Evolutionary conservation across 2,888 invertebrate species (phyloP).

Genomic region (Rosalia funebris): DNA sequence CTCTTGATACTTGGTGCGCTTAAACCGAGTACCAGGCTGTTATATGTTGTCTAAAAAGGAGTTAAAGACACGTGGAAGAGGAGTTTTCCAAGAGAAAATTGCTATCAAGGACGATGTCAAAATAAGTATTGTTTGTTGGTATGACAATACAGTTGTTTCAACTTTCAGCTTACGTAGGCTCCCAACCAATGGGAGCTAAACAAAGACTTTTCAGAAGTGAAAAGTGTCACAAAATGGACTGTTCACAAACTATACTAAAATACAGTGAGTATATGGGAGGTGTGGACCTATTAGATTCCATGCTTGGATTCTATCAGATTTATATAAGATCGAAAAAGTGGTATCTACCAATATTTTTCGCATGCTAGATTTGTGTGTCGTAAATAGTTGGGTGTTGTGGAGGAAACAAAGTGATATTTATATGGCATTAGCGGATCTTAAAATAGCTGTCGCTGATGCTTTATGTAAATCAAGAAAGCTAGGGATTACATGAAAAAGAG

Average conservation of each 20-base stretch:
- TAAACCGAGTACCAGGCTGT: slow-evolving; percentile 7
- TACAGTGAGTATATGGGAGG: slow-evolving; percentile 4
- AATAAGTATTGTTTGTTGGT: slow-evolving; percentile 3
- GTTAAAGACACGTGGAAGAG: slow-evolving; percentile 9
- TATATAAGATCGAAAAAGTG: slow-evolving; percentile 5
- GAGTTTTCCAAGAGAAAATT: slow-evolving; percentile 8
- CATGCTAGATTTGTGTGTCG: slow-evolving; percentile 2
- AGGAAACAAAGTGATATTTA: not conserved
- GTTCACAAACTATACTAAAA: not conserved
- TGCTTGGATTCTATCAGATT: slow-evolving; percentile 3
- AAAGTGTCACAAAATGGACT: slow-evolving; percentile 1
- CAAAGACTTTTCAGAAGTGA: not conserved
- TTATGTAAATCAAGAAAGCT: slow-evolving; percentile 13
- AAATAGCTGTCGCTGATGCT: slow-evolving; percentile 14
- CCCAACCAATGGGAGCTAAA: not conserved
- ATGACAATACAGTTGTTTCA: slow-evolving; percentile 3
- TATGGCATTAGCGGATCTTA: slow-evolving; percentile 10
- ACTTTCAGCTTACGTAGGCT: slow-evolving; percentile 1
- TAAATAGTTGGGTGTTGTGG: slow-evolving; percentile 2
- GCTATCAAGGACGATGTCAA: slow-evolving; percentile 6
- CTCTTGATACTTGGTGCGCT: slow-evolving; percentile 1
- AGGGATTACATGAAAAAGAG: not conserved
- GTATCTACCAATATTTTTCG: slow-evolving; percentile 6
- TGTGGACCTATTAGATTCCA: not conserved
- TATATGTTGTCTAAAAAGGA: slow-evolving; percentile 1